phyloP scores from a whole-genome alignment of 2,888 invertebrate genomes.

The Meghimatium bilineatum region DNA sequence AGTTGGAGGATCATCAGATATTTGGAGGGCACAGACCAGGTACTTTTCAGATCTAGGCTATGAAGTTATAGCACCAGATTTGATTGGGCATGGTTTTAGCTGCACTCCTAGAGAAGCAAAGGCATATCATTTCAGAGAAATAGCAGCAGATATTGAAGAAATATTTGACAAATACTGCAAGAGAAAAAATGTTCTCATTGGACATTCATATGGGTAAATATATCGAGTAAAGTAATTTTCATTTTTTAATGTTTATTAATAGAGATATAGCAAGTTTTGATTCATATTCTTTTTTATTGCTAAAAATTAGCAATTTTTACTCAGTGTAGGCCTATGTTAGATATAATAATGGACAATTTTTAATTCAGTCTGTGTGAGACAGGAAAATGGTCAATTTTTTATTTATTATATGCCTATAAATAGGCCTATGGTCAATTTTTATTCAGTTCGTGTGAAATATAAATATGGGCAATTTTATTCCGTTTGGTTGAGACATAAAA shows the following conservation, averaged over 20 bases:
- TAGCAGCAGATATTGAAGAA: conserved; percentile 81
- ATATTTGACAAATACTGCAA: conserved; percentile 82
- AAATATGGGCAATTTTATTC: no score
- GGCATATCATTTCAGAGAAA: conserved; percentile 82
- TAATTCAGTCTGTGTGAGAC: no score
- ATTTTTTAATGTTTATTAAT: neutral
- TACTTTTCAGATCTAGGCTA: conserved; percentile 81
- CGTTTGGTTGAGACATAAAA: no score
- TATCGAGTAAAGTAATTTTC: neutral
- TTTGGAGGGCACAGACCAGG: conserved; percentile 82
- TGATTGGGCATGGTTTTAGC: conserved; percentile 84
- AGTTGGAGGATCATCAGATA: conserved; percentile 83
- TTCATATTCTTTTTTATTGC: no score
- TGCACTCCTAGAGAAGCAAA: conserved; percentile 80
- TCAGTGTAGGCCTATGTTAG: no score
- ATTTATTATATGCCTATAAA: no score
- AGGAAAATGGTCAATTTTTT: no score
- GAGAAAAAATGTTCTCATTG: conserved; percentile 82
- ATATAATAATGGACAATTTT: no score
- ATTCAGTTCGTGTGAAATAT: no score
- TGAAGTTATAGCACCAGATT: conserved; percentile 83
- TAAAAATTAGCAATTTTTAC: no score
- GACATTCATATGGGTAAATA: conserved; percentile 84
- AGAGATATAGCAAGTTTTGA: neutral
- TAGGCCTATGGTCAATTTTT: no score